Conservation (phyloP, 2,797 vertebrate genomes). For the Peromyscus melanophrys region DNA sequence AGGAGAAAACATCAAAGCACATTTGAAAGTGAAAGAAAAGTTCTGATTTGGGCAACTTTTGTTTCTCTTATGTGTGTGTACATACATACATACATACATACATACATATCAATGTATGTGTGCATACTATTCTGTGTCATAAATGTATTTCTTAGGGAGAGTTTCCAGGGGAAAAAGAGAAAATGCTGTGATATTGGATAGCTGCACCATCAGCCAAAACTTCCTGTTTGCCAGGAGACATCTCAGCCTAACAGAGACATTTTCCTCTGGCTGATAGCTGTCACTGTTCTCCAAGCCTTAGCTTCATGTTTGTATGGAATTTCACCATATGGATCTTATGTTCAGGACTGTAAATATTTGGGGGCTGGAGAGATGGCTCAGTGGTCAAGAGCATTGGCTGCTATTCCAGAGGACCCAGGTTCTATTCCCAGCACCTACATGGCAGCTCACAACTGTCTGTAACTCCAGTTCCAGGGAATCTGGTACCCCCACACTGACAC, state of each 20-base stretch:
- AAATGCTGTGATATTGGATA: background rate
- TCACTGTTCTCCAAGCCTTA: background rate
- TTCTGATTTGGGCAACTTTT: background rate
- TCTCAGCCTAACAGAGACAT: background rate
- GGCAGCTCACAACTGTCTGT: background rate
- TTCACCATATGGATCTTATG: background rate
- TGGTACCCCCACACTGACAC: background rate
- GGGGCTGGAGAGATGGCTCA: background rate
- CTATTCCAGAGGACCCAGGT: background rate
- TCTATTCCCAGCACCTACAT: background rate
- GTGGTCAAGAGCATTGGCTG: background rate
- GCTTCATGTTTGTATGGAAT: slow-evolving; percentile 31
- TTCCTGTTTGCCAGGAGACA: background rate
- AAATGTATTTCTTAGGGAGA: background rate
- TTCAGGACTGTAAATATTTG: background rate
- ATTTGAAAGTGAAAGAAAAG: background rate
- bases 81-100: too few species aligned
- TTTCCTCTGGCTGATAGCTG: background rate
- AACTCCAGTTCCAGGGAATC: background rate
- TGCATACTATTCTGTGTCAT: too few species aligned
- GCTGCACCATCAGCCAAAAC: background rate
- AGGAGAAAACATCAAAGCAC: slow-evolving; percentile 1
- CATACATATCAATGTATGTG: too few species aligned
- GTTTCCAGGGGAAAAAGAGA: background rate
- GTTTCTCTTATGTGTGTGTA: too few species aligned